A percentile compares a stretch with the other conserved stretches of the same genome.
phyloP scores from a whole-genome alignment of 2,888 invertebrate genomes.

The Cheilosia impressa region DNA sequence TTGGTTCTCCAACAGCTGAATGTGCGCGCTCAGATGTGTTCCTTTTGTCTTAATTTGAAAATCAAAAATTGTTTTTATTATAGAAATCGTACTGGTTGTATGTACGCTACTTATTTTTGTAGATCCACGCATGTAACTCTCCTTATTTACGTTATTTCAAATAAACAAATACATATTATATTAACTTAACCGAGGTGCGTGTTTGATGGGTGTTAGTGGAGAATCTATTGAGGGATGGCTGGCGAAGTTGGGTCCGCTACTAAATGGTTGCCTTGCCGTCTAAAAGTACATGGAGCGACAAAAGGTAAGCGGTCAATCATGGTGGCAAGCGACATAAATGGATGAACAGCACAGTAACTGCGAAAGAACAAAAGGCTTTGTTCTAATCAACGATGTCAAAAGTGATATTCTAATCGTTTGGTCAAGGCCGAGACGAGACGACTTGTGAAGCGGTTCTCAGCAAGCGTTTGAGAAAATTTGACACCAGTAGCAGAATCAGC shows the following conservation, averaged over 20 bases:
- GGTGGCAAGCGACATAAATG: no score
- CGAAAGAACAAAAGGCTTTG: no score
- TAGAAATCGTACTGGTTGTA: background rate
- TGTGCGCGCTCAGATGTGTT: slow-evolving; percentile 7
- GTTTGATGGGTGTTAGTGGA: background rate
- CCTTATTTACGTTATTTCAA: slow-evolving; percentile 40
- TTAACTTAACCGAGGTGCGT: background rate
- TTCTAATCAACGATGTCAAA: no score
- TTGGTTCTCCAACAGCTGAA: background rate
- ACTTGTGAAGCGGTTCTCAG: no score
- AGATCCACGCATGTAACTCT: slow-evolving; percentile 18
- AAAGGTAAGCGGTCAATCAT: no score
- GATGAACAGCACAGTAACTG: no score
- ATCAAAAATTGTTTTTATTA: slow-evolving; percentile 13
- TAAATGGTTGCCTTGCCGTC: no score
- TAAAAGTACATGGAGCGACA: background rate
- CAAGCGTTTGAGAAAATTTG: no score
- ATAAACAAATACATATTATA: slow-evolving; percentile 22
- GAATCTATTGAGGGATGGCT: background rate
- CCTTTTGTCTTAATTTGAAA: slow-evolving; percentile 5
- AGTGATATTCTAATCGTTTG: no score
- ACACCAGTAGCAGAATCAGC: no score
- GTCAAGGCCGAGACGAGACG: no score
- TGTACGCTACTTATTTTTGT: slow-evolving; percentile 14
- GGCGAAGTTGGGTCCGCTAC: no score